phyloP scores from a whole-genome alignment of 2,888 invertebrate species.

The Meghimatium bilineatum region DNA sequence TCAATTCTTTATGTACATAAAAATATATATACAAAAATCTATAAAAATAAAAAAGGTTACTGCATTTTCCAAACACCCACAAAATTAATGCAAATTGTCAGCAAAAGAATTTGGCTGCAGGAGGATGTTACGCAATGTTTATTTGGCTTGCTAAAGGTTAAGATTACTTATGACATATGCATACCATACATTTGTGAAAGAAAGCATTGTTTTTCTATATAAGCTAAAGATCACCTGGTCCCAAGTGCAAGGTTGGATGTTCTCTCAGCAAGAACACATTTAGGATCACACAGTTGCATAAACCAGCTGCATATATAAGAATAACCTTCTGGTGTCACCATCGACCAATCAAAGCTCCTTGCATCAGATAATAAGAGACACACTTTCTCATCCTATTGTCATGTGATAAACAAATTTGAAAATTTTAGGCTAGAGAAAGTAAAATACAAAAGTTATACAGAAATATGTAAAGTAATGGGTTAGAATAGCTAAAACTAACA shows the following conservation, averaged over 20 bases:
- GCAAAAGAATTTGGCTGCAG: too few relatives aligned
- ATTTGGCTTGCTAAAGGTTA: too few relatives aligned
- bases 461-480: too few relatives aligned
- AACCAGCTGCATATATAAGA: slow-evolving; percentile 86
- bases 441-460: too few relatives aligned
- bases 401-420: background rate
- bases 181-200: background rate
- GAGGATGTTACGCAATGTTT: too few relatives aligned
- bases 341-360: slow-evolving; percentile 67
- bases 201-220: background rate
- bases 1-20: too few relatives aligned
- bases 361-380: slow-evolving; percentile 60
- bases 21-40: too few relatives aligned
- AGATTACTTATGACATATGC: background rate
- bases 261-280: slow-evolving; percentile 80
- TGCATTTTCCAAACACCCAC: too few relatives aligned
- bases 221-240: slow-evolving; percentile 62
- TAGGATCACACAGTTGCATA: slow-evolving; percentile 84
- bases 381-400: slow-evolving; percentile 59
- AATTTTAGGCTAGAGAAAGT: too few relatives aligned
- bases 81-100: too few relatives aligned
- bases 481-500: too few relatives aligned
- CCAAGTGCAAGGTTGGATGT: slow-evolving; percentile 66
- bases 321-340: slow-evolving; percentile 75
- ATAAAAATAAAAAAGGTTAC: too few relatives aligned